Percentiles rank a stretch among this genome's conserved stretches.
Conservation (phyloP, 2,113 vertebrate species). For the Psammodynastes pulverulentus region DNA sequence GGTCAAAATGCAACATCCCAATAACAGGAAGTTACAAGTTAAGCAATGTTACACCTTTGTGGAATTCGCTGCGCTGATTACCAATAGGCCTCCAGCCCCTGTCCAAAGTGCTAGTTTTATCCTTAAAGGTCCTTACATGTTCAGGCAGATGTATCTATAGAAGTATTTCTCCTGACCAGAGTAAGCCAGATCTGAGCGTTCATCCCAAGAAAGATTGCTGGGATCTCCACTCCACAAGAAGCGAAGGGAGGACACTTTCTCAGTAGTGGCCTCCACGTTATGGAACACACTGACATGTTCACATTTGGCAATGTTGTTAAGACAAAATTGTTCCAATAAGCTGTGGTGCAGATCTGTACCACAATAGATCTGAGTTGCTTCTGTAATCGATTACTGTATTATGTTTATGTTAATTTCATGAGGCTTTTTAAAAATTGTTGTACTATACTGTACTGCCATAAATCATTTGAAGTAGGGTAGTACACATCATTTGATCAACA, state of each 20-base stretch:
- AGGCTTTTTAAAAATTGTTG: neutral
- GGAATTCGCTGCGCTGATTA: neutral
- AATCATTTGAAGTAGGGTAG: neutral
- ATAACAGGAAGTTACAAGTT: neutral
- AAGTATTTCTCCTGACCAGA: neutral
- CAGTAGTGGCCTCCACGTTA: neutral
- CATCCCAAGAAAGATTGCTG: neutral
- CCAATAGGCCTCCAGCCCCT: neutral
- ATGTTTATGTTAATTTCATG: neutral
- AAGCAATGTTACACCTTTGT: neutral
- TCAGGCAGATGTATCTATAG: neutral
- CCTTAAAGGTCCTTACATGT: neutral
- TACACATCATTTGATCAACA: neutral
- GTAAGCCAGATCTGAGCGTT: neutral
- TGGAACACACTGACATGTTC: neutral
- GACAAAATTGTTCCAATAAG: neutral
- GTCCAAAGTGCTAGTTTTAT: neutral
- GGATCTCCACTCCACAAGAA: neutral
- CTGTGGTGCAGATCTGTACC: neutral
- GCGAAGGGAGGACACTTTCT: neutral
- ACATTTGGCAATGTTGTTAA: neutral
- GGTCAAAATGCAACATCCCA: neutral
- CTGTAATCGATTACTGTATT: neutral
- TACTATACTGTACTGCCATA: neutral
- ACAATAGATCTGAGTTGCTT: neutral